Evolutionary conservation across 2,113 vertebrate genomes (phyloP).

Genomic region (Macrotus californicus): DNA sequence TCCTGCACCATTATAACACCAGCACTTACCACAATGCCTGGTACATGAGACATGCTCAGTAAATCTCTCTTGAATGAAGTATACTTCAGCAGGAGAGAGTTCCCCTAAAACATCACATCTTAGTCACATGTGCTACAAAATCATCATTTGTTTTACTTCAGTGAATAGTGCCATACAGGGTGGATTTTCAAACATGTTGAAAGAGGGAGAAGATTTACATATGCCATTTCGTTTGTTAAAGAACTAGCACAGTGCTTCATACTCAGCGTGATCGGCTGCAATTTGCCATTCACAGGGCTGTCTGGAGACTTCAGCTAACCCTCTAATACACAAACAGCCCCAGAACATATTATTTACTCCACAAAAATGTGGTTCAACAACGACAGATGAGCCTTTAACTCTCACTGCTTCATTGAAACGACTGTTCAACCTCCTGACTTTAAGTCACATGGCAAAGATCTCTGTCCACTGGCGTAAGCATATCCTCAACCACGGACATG

Average conservation of each 20-base stretch:
- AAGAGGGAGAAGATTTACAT: not conserved
- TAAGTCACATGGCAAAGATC: not conserved
- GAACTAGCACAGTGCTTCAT: not conserved
- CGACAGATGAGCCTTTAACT: not conserved
- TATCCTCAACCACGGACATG: not conserved
- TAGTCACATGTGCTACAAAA: not conserved
- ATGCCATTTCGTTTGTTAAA: conserved; percentile 5
- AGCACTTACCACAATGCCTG: not conserved
- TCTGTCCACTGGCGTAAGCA: not conserved
- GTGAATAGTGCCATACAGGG: not conserved
- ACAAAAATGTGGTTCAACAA: not conserved
- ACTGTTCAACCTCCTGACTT: not conserved
- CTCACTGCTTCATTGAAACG: not conserved
- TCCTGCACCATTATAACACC: not conserved
- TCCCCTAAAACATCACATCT: not conserved
- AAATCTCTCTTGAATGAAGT: not conserved
- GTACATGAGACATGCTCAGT: not conserved
- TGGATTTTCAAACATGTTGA: not conserved
- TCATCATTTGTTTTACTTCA: not conserved
- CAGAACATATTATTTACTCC: not conserved
- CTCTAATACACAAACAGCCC: not conserved
- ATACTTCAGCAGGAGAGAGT: not conserved
- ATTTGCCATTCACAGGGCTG: not conserved
- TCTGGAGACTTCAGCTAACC: not conserved
- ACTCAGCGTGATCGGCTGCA: not conserved